A percentile compares a stretch with the other conserved stretches of the same genome.
Conservation (phyloP, 2,113 vertebrate species). For the Mirza zaza region DNA sequence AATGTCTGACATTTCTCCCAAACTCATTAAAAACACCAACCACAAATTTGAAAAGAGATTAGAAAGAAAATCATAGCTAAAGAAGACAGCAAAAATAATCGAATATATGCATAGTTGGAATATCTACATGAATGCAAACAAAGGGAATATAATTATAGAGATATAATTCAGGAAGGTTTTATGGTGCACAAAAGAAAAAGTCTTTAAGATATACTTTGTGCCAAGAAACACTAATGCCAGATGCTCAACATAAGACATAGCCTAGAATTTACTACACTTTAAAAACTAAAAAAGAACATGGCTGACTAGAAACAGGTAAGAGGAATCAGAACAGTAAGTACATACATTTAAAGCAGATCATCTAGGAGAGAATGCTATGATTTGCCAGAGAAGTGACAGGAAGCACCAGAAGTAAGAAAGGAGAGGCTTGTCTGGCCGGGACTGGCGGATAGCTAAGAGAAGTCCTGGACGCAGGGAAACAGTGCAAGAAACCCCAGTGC, state of each 20-base stretch:
- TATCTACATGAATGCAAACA: background rate
- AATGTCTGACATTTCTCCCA: background rate
- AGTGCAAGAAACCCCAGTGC: too few species aligned
- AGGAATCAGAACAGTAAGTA: too few species aligned
- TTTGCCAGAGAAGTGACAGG: too few species aligned
- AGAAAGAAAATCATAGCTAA: background rate
- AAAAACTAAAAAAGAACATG: background rate
- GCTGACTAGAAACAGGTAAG: too few species aligned
- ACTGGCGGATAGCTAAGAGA: too few species aligned
- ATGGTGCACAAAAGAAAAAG: background rate
- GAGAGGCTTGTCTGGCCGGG: too few species aligned
- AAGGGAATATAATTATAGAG: background rate
- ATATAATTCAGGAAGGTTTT: background rate
- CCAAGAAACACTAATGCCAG: background rate
- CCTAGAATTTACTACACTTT: background rate
- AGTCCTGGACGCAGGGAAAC: too few species aligned
- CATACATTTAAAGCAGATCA: too few species aligned
- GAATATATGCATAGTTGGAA: background rate
- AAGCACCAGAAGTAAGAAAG: too few species aligned
- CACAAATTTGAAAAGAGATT: background rate
- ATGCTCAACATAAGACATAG: background rate
- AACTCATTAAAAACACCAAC: background rate
- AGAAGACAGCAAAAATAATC: background rate
- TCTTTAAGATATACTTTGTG: background rate
- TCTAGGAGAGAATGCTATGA: too few species aligned